These are phyloP conservation scores for Eupithecia subfuscata DNA, from an alignment of 2,888 invertebrate genomes.

Conservation along the genomic window DNA sequence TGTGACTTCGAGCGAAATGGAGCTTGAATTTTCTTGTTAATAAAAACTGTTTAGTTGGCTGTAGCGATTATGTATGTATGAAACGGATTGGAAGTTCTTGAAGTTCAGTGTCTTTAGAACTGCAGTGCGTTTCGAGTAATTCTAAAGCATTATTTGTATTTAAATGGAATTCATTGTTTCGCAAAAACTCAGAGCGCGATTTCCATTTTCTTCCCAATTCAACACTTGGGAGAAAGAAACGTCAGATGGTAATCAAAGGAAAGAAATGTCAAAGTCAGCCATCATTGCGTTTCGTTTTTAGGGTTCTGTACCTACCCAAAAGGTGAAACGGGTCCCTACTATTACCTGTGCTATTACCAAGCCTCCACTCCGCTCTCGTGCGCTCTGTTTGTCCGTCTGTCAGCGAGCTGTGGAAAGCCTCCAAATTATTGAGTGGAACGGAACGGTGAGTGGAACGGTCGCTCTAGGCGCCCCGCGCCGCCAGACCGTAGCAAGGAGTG, in stretches of 20 bases:
- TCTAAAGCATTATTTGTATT: neutral
- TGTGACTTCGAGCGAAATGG: conserved; percentile 23
- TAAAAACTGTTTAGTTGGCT: neutral
- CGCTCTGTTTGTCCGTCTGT: too few species aligned
- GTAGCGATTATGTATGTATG: conserved; percentile 2
- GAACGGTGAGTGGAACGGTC: too few species aligned
- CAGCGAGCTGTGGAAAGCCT: too few species aligned
- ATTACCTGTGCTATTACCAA: too few species aligned
- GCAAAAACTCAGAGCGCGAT: neutral
- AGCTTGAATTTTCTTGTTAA: conserved; percentile 31
- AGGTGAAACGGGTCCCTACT: too few species aligned
- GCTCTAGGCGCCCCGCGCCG: too few species aligned
- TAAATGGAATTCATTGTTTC: neutral
- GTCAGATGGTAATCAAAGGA: neutral
- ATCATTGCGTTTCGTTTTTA: conserved; percentile 4
- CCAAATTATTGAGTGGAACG: too few species aligned
- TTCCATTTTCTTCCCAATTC: neutral
- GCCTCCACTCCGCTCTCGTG: too few species aligned
- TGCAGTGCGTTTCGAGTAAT: neutral
- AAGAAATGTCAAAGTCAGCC: neutral
- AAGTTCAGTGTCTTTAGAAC: neutral
- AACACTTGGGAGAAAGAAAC: neutral
- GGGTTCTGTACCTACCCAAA: too few species aligned
- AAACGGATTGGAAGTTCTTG: conserved; percentile 1
- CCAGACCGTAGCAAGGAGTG: too few species aligned